A percentile compares a stretch with the other conserved stretches of the same genome.
phyloP scores from a whole-genome alignment of 2,113 vertebrate genomes.

The Microcebus tavaratra region DNA sequence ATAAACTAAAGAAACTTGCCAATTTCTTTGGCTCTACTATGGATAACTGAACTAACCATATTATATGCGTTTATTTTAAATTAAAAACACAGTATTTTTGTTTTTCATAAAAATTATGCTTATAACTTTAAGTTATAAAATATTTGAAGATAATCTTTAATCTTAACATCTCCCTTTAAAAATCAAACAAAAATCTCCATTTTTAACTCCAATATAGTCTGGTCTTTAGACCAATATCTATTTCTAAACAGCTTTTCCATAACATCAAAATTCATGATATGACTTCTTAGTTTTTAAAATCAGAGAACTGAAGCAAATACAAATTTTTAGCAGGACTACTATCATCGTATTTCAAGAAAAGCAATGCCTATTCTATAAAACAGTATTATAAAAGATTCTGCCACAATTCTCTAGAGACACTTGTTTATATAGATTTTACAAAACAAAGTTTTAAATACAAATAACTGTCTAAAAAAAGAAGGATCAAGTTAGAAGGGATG shows the following conservation, averaged over 20 bases:
- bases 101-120: constrained; percentile 15
- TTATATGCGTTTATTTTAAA: constrained; percentile 23
- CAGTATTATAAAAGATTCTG: constrained; percentile 25
- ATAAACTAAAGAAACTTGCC: not conserved
- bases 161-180: not conserved
- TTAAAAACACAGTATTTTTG: not conserved
- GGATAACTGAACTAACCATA: not conserved
- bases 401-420: constrained; percentile 22
- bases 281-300: constrained; percentile 42
- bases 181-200: no score
- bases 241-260: not conserved
- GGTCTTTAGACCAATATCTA: not conserved
- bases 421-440: not conserved
- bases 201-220: constrained; percentile 20
- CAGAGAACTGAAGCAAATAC: not conserved
- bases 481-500: not conserved
- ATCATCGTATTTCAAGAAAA: constrained; percentile 40
- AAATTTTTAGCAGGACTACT: not conserved
- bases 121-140: constrained; percentile 24
- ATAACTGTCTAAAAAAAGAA: not conserved
- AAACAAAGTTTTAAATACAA: constrained; percentile 17
- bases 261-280: constrained; percentile 20
- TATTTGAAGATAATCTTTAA: constrained; percentile 42
- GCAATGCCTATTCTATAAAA: constrained; percentile 17
- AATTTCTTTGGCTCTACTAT: not conserved